Percentiles rank a stretch among this genome's conserved stretches.
These are phyloP conservation scores for Meganola albula DNA, from an alignment of 2,888 invertebrate genomes.

Conservation along the genomic window DNA sequence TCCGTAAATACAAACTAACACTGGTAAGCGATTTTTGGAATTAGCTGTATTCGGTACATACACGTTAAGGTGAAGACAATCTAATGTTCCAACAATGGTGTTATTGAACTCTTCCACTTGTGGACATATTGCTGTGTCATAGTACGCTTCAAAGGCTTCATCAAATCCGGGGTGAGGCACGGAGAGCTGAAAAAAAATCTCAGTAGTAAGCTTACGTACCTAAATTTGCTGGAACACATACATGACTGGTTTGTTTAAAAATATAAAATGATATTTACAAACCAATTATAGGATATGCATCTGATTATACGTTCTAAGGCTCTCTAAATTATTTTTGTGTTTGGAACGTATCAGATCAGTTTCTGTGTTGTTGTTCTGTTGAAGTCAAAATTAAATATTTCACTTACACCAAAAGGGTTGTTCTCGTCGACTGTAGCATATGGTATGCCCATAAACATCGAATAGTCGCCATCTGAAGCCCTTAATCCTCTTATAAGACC, in stretches of 20 bases:
- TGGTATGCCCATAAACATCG: slow-evolving; percentile 50
- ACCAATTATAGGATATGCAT: background rate
- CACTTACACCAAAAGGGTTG: slow-evolving; percentile 49
- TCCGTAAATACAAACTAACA: slow-evolving; percentile 48
- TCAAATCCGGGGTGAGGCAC: slow-evolving; percentile 36
- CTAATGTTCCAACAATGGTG: slow-evolving; percentile 33
- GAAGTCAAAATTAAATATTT: too few relatives aligned
- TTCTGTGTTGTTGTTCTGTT: too few relatives aligned
- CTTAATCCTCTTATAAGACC: slow-evolving; percentile 39
- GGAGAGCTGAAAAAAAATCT: slow-evolving; percentile 35
- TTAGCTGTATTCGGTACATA: slow-evolving; percentile 43
- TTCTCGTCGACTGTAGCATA: slow-evolving; percentile 36
- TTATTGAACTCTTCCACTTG: slow-evolving; percentile 37
- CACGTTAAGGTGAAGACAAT: slow-evolving; percentile 48
- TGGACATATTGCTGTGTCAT: slow-evolving; percentile 45
- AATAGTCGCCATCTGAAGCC: slow-evolving; percentile 38
- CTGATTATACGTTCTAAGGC: too few relatives aligned
- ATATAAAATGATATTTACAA: background rate
- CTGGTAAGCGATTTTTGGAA: slow-evolving; percentile 35
- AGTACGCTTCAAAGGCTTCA: slow-evolving; percentile 41
- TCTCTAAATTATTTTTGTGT: too few relatives aligned
- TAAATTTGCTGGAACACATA: too few relatives aligned
- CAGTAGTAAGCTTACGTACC: too few relatives aligned
- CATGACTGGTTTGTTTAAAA: too few relatives aligned
- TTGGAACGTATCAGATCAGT: too few relatives aligned